phyloP scores from a whole-genome alignment of 2,113 vertebrate species.

The Platysternon megacephalum region DNA sequence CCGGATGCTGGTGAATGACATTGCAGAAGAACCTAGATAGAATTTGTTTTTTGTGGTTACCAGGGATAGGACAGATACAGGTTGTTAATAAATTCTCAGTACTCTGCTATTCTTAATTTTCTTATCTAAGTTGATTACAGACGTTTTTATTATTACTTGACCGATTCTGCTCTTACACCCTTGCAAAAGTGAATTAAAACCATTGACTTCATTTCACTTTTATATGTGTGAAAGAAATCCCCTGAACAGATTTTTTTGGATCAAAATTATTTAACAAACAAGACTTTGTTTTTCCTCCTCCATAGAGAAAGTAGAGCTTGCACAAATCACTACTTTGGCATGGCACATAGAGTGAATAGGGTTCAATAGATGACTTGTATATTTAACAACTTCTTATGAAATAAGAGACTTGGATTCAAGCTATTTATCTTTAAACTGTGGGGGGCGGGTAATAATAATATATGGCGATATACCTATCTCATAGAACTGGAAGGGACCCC shows the following conservation, averaged over 20 bases:
- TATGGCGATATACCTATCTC: no score
- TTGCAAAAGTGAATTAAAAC: neutral
- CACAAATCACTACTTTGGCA: neutral
- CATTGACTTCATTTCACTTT: neutral
- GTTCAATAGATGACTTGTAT: neutral
- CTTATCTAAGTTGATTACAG: slow-evolving; percentile 18
- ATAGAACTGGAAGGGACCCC: no score
- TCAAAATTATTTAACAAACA: neutral
- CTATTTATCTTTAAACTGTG: neutral
- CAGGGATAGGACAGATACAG: slow-evolving; percentile 55
- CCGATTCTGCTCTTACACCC: neutral
- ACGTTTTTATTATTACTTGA: slow-evolving; percentile 12
- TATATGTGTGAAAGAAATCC: neutral
- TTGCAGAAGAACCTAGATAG: neutral
- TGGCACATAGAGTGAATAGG: neutral
- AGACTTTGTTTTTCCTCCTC: neutral
- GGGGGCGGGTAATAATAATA: no score
- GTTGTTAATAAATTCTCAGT: slow-evolving; percentile 37
- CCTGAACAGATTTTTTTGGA: neutral
- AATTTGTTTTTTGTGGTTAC: slow-evolving; percentile 52
- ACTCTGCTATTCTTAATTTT: slow-evolving; percentile 39
- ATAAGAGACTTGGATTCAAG: neutral
- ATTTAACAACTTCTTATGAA: neutral
- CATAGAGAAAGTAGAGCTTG: neutral
- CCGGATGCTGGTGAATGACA: slow-evolving; percentile 45